Base-by-base conservation (phyloP, 2,797 vertebrate species). In the Epinephelus malabaricus region DNA sequence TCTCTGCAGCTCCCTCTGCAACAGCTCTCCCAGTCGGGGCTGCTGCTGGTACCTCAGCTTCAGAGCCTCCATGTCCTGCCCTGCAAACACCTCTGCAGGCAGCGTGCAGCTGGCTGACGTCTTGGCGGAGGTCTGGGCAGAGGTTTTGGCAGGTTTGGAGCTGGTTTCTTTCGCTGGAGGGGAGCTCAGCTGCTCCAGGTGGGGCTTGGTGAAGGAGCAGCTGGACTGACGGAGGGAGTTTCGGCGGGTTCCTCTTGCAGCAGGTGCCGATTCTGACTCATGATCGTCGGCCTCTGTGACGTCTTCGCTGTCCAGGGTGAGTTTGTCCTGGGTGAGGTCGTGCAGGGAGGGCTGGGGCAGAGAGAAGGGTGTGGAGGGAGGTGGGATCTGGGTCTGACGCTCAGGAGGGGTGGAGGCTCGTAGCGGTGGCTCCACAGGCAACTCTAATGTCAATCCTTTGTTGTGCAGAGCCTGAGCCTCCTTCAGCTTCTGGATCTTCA, bases 271-370 rank as follows among this genome's bases (percentile, higher is more conserved):
- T 0, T 90, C 91, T 0, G 69, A 10, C 2, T 97, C 95, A 54
- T 94, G 95, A 53, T 97, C 97, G 8, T 98, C 97, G 0, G 80
- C 83, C 69, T 98, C 98, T 0, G 78, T n/a, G 34, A 92, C 85
- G 73, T 98, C 98, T 74, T 97, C 98, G 10, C 94, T 96, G 90
- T 97, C 96, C 73, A 99, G 92, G 4, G 94, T 95, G 60, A 99
- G 93, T 85, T 98, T 99, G 92, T 99, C 98, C 94, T 99, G 98
- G 1, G 98, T 98, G 62, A 99, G 96, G 94, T 99, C 98, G 49
- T 98, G 98, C 74, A 98, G 95, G 0, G 98, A 99, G 10, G 98
- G 98, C 75, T 99, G 98, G 43, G 98, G 96, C 63, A 97, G 89
- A 1, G 94, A 77, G 92, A 96, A 97, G 55, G 96, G 92, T 73